Evolutionary conservation across 2,113 vertebrate genomes (phyloP), one percentile per base, ranked within the genome.

Genomic region (Paratilapia polleni): DNA sequence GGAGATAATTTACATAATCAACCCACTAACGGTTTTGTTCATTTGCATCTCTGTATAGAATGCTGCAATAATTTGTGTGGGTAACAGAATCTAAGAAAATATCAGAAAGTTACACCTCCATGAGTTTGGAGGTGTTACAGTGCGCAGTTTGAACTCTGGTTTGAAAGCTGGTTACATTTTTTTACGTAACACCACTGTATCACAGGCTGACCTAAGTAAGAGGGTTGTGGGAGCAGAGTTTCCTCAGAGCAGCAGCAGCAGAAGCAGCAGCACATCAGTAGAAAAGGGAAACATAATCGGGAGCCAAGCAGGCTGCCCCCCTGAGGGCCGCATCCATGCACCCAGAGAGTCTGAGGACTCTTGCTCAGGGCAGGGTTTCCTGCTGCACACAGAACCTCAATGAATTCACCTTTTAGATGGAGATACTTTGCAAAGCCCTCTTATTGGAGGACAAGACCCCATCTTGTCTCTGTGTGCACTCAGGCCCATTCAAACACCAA

Each of bases 281-380:
- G 83, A 75, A 87, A 26, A 93, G 86, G 75, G 88, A 91, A 94
- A 91, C 86, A 91, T 70, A 64, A 78, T n/a, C 28, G 20, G 76
- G 57, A 87, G 64, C 43, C 59, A 74, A 73, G 70, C 87, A 24
- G 57, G 82, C 78, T 79, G 80, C 41, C 80, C 58, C 63, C 61
- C 61, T 62, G 73, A 75, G 82, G 63, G 74, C 57, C 61, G 60
- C 58, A 57, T 79, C 77, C 24, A 38, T 43, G 84, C 22, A 74
- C 57, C 57, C 49, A 1, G 22, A 79, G 81, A 54, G 76, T 81
- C 73, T 88, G 84, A 78, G 83, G 41, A 84, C 83, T 80, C 63
- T 6, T 79, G 87, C 63, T 64, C 5, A 87, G 93, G 94, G 94
- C 86, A 68, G 89, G 93, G 94, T 89, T 95, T 95, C 94, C 94